Conservation (phyloP, 2,888 invertebrate genomes). For the Drosophila kokeensis region DNA sequence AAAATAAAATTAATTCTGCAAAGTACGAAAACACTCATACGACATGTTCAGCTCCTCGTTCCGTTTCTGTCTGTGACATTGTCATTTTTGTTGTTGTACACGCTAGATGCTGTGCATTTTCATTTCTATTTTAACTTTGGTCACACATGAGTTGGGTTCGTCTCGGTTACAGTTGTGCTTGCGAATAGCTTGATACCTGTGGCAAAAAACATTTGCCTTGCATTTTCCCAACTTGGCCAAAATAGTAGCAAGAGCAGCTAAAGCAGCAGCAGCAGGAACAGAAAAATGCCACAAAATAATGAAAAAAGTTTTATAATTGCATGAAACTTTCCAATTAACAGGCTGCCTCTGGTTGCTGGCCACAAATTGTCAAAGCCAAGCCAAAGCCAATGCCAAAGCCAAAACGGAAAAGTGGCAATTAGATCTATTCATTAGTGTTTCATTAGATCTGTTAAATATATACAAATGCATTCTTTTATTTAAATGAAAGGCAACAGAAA, state of each 20-base stretch:
- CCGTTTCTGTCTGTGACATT: slow-evolving; percentile 62
- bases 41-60: slow-evolving; percentile 49
- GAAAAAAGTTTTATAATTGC: slow-evolving; percentile 81
- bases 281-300: slow-evolving; percentile 73
- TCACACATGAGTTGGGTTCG: slow-evolving; percentile 73
- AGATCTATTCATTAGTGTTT: slow-evolving; percentile 69
- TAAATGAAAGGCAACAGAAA: slow-evolving; percentile 1
- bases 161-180: slow-evolving; percentile 75
- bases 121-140: slow-evolving; percentile 77
- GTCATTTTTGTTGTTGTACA: slow-evolving; percentile 31
- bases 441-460: slow-evolving; percentile 54
- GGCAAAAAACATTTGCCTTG: slow-evolving; percentile 61
- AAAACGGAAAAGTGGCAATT: slow-evolving; percentile 66
- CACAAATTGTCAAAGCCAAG: slow-evolving; percentile 55
- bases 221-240: slow-evolving; percentile 64
- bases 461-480: slow-evolving; percentile 20
- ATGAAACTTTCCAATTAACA: slow-evolving; percentile 80
- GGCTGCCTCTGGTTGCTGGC: slow-evolving; percentile 69
- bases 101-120: slow-evolving; percentile 42
- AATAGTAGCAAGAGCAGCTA: slow-evolving; percentile 59
- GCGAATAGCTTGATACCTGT: slow-evolving; percentile 49
- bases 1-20: slow-evolving; percentile 78
- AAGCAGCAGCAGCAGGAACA: slow-evolving; percentile 17
- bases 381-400: slow-evolving; percentile 25
- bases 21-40: slow-evolving; percentile 70